phyloP scores from a whole-genome alignment of 2,888 invertebrate genomes.

The Nomada ferruginata region DNA sequence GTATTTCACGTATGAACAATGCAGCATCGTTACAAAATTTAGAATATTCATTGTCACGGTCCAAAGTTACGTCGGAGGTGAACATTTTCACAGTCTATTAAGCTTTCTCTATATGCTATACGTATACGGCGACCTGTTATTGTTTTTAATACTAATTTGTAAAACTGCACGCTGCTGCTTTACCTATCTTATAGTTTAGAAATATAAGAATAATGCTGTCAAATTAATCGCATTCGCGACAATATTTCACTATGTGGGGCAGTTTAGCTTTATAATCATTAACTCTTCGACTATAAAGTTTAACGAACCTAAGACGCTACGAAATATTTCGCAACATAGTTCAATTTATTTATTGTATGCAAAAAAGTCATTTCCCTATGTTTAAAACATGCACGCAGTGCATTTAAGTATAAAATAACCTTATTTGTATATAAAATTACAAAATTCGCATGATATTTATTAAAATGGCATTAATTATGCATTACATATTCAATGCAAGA shows the following conservation, averaged over 20 bases:
- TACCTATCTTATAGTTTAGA: not conserved
- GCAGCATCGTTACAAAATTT: conserved; percentile 35
- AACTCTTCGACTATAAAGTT: not conserved
- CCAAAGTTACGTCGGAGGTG: not conserved
- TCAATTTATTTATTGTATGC: not conserved
- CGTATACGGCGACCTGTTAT: not conserved
- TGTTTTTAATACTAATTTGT: conserved; percentile 4
- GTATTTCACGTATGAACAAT: conserved; percentile 44
- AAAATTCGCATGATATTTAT: not conserved
- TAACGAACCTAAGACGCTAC: not conserved
- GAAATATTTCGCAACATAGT: not conserved
- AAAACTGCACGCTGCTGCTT: not conserved
- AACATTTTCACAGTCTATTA: not conserved
- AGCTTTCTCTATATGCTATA: not conserved
- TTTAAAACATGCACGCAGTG: not conserved
- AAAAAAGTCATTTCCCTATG: not conserved
- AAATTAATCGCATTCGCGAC: not conserved
- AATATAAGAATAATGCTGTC: not conserved
- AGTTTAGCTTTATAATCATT: not conserved
- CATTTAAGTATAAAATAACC: not conserved
- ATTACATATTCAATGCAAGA: not conserved
- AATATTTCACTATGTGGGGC: not conserved
- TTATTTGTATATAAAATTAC: conserved; percentile 18
- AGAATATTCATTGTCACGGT: conserved; percentile 33
- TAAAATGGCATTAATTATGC: not conserved